These are phyloP conservation scores for Dipodomys stephensi DNA, from an alignment of 2,113 vertebrate species.

Conservation along the genomic window DNA sequence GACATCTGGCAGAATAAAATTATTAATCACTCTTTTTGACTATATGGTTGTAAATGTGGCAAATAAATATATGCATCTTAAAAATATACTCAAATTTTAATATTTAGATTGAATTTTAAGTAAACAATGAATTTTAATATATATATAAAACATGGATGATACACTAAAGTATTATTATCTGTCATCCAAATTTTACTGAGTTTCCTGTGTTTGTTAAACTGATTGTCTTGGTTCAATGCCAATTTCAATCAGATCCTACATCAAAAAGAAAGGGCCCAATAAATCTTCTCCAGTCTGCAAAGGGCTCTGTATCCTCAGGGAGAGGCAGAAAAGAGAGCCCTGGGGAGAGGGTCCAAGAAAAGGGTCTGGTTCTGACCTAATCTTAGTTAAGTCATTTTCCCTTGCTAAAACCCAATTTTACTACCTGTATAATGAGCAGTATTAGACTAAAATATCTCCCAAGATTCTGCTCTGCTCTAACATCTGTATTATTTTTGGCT, in stretches of 20 bases:
- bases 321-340: not conserved
- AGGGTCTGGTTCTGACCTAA: not conserved
- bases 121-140: not conserved
- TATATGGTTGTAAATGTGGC: not conserved
- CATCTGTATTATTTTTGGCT: conserved; percentile 33
- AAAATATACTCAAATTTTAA: not conserved
- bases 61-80: conserved; percentile 1
- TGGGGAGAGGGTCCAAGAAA: not conserved
- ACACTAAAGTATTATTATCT: conserved; percentile 26
- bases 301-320: not conserved
- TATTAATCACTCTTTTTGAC: not conserved
- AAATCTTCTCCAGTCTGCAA: not conserved
- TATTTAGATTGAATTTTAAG: conserved; percentile 6
- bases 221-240: not conserved
- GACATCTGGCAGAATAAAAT: no score
- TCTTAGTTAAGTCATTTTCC: not conserved
- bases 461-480: not conserved
- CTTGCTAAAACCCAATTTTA: not conserved
- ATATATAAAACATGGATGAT: no score
- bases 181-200: not conserved
- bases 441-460: not conserved
- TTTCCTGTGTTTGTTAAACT: not conserved
- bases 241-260: conserved; percentile 1
- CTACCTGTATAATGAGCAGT: not conserved
- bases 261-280: not conserved